These are phyloP conservation scores for Mus musculus DNA, from an alignment of 2,113 vertebrate species.

Conservation along the genomic window GRCm39 chr6:137585001-137585500, in stretches of 20 bases:
- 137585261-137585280: slow-evolving; percentile 37
- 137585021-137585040: too few relatives aligned
- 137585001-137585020: too few relatives aligned
- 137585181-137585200: not conserved
- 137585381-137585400: not conserved
- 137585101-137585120: not conserved
- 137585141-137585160: not conserved
- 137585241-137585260: not conserved
- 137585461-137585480: not conserved
- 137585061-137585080: not conserved
- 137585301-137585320: slow-evolving; percentile 12
- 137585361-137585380: not conserved
- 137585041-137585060: not conserved
- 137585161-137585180: not conserved
- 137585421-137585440: slow-evolving; percentile 1
- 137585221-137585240: slow-evolving; percentile 49
- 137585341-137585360: slow-evolving; percentile 9
- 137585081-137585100: not conserved
- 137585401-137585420: not conserved
- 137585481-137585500: not conserved
- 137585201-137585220: not conserved
- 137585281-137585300: not conserved
- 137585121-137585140: not conserved
- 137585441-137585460: not conserved
- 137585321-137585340: not conserved